A percentile compares a stretch with the other conserved stretches of the same genome.
These are phyloP conservation scores for Marmota monax DNA, from an alignment of 2,113 vertebrate species.

Conservation along the genomic window DNA sequence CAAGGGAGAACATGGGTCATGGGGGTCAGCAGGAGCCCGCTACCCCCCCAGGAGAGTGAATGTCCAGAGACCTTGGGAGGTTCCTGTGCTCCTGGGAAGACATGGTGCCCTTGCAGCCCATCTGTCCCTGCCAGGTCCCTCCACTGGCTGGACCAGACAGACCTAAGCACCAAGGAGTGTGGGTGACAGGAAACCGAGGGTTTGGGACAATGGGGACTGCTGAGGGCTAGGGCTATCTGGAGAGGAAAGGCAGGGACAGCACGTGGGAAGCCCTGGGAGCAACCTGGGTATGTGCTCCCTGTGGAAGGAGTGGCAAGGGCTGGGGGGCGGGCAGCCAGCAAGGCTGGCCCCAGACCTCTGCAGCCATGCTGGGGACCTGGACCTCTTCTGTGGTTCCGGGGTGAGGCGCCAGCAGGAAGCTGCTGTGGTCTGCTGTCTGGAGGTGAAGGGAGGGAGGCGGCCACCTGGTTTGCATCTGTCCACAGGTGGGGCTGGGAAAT, in stretches of 20 bases:
- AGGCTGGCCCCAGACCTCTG: not conserved
- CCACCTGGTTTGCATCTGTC: not conserved
- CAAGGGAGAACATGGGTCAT: no score
- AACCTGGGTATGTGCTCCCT: not conserved
- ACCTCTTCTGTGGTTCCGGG: not conserved
- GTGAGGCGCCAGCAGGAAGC: slow-evolving; percentile 62
- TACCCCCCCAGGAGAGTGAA: no score
- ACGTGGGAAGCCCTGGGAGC: not conserved
- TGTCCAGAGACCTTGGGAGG: no score
- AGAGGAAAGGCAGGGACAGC: not conserved
- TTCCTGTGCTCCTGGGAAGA: not conserved
- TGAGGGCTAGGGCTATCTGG: not conserved
- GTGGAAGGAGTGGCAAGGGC: not conserved
- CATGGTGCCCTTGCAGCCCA: not conserved
- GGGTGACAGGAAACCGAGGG: not conserved
- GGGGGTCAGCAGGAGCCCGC: no score
- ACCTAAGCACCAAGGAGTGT: not conserved
- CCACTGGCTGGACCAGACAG: not conserved
- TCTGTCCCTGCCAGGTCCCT: not conserved
- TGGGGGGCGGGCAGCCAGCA: not conserved
- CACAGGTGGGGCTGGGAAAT: no score
- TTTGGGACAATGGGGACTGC: not conserved
- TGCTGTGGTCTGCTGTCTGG: slow-evolving; percentile 7
- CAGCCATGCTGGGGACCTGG: not conserved
- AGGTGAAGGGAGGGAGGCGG: not conserved